These are phyloP conservation scores for Synanthedon vespiformis DNA, from an alignment of 2,888 invertebrate species.

Conservation along the genomic window DNA sequence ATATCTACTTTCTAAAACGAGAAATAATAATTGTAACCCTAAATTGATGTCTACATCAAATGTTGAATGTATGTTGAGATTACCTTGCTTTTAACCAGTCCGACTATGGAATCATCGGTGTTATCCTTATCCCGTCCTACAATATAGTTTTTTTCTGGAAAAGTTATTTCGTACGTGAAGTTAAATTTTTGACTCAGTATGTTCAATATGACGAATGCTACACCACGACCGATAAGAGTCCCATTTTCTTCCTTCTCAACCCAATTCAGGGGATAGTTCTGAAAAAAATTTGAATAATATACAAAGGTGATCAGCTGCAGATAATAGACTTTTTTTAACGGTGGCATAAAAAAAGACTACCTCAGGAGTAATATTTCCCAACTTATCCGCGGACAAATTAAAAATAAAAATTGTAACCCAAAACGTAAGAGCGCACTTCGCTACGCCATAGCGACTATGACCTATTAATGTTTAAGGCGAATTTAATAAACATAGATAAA, in stretches of 20 bases:
- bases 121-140: slow-evolving; percentile 66
- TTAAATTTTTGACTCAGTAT: slow-evolving; percentile 77
- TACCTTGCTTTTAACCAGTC: slow-evolving; percentile 73
- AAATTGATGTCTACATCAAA: neutral
- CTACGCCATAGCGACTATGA: too few species aligned
- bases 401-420: too few species aligned
- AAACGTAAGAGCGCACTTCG: too few species aligned
- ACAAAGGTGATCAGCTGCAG: slow-evolving; percentile 1
- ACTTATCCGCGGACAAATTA: too few species aligned
- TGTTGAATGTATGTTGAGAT: slow-evolving; percentile 6
- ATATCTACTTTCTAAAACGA: slow-evolving; percentile 77
- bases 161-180: slow-evolving; percentile 78
- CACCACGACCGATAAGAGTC: slow-evolving; percentile 72
- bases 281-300: slow-evolving; percentile 13
- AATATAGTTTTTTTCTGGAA: slow-evolving; percentile 73
- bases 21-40: neutral
- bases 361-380: too few species aligned
- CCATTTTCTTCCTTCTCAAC: slow-evolving; percentile 60
- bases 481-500: too few species aligned
- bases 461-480: too few species aligned
- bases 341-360: too few species aligned
- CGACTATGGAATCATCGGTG: slow-evolving; percentile 72
- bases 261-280: slow-evolving; percentile 76
- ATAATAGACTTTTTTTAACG: too few species aligned
- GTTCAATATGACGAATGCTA: slow-evolving; percentile 78